phyloP scores from a whole-genome alignment of 2,113 vertebrate genomes.

The Perccottus glenii region DNA sequence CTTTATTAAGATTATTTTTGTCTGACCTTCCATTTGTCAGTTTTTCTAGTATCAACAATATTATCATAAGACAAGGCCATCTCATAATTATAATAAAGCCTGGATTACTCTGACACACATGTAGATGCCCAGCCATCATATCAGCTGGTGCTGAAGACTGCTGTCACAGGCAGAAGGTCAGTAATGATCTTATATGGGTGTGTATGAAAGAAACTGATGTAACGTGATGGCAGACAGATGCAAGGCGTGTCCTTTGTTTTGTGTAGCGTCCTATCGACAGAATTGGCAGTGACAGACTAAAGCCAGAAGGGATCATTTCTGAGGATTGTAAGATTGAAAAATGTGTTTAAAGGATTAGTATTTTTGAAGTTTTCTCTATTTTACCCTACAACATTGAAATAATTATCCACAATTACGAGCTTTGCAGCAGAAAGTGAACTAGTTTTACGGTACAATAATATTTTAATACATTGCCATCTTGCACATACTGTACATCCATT shows the following conservation, averaged over 20 bases:
- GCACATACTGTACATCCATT: too few relatives aligned
- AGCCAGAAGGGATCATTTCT: constrained; percentile 15
- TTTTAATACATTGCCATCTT: too few relatives aligned
- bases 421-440: too few relatives aligned
- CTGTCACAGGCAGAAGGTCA: constrained; percentile 66
- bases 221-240: constrained; percentile 57
- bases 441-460: too few relatives aligned
- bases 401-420: too few relatives aligned
- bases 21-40: constrained; percentile 35
- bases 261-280: constrained; percentile 43
- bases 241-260: constrained; percentile 42
- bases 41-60: constrained; percentile 35
- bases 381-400: too few relatives aligned
- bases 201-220: constrained; percentile 18
- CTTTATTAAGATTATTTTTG: constrained; percentile 14
- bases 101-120: constrained; percentile 19
- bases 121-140: constrained; percentile 31
- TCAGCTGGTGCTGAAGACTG: constrained; percentile 66
- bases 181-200: constrained; percentile 37
- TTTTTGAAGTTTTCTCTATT: too few relatives aligned
- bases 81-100: constrained; percentile 49
- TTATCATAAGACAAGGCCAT: constrained; percentile 54
- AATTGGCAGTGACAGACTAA: constrained; percentile 46
- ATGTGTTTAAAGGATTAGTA: constrained; percentile 21
- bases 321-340: constrained; percentile 13